Evolutionary conservation across 2,113 vertebrate genomes (phyloP).

Genomic region (Sisor rabdophorus): DNA sequence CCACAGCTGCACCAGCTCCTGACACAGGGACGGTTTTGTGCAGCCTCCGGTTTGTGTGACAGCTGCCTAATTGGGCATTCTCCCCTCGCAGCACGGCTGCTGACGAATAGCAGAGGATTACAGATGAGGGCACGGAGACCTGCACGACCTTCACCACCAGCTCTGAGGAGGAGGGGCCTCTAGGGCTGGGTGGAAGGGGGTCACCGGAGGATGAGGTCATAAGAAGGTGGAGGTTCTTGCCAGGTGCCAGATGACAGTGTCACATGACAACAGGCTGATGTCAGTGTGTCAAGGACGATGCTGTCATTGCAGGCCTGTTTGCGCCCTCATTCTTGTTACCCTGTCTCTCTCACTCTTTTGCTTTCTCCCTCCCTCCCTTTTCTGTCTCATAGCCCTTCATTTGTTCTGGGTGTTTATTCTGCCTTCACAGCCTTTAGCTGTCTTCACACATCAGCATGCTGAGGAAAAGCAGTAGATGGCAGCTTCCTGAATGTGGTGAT

Average conservation of each 20-base stretch:
- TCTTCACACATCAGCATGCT: slow-evolving; percentile 52
- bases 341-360: slow-evolving; percentile 16
- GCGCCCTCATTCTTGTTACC: slow-evolving; percentile 29
- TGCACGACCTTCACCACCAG: slow-evolving; percentile 90
- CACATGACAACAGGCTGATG: slow-evolving; percentile 83
- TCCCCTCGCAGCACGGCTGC: slow-evolving; percentile 91
- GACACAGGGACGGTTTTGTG: slow-evolving; percentile 78
- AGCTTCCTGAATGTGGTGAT: slow-evolving; percentile 63
- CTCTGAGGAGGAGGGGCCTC: slow-evolving; percentile 62
- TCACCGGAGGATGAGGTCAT: slow-evolving; percentile 89
- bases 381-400: slow-evolving; percentile 61
- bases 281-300: slow-evolving; percentile 90
- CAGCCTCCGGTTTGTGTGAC: slow-evolving; percentile 90
- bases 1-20: slow-evolving; percentile 82
- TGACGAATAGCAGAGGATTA: slow-evolving; percentile 99
- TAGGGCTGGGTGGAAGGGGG: slow-evolving; percentile 64
- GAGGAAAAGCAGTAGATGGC: slow-evolving; percentile 58
- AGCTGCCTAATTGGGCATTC: slow-evolving; percentile 99
- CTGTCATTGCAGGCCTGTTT: slow-evolving; percentile 59
- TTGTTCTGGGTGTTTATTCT: slow-evolving; percentile 62
- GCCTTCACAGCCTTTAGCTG: slow-evolving; percentile 59
- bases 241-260: slow-evolving; percentile 94
- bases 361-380: slow-evolving; percentile 15
- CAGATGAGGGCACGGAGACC: slow-evolving; percentile 98
- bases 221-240: slow-evolving; percentile 67